Evolutionary conservation across 2,797 vertebrate genomes (phyloP).

Genomic region (Leucoraja ocellata): DNA sequence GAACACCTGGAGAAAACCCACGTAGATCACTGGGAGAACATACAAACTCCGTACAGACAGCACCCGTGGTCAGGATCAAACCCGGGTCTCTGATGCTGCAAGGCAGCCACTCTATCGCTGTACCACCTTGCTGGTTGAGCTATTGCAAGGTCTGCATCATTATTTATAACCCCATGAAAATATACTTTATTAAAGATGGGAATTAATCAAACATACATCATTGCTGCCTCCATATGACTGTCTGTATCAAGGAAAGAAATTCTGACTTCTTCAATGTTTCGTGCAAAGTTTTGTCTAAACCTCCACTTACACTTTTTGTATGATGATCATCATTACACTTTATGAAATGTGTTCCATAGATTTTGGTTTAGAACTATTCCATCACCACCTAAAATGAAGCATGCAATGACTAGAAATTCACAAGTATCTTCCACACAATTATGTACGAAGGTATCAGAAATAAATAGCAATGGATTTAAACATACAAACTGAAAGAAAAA

Average conservation of each 20-base stretch:
- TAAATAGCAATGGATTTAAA: neutral
- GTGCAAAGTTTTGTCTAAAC: neutral
- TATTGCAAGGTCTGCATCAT: neutral
- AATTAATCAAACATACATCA: neutral
- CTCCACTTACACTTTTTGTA: neutral
- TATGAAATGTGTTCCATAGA: neutral
- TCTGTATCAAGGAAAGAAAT: neutral
- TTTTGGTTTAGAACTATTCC: neutral
- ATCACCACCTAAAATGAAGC: neutral
- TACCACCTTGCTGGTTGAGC: neutral
- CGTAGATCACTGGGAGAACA: too few species aligned
- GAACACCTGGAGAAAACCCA: too few species aligned
- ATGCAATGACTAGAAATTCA: neutral
- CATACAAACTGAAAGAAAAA: neutral
- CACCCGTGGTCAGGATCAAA: too few species aligned
- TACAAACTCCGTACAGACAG: too few species aligned
- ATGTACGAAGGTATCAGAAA: neutral
- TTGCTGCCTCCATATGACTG: neutral
- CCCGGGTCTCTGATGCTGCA: too few species aligned
- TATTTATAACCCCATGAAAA: neutral
- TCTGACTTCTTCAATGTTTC: neutral
- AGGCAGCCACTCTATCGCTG: too few species aligned
- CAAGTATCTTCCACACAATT: neutral
- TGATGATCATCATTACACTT: neutral
- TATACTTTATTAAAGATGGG: too few species aligned